These are phyloP conservation scores for Chionodraco myersi DNA, from an alignment of 2,113 vertebrate genomes.

Conservation along the genomic window DNA sequence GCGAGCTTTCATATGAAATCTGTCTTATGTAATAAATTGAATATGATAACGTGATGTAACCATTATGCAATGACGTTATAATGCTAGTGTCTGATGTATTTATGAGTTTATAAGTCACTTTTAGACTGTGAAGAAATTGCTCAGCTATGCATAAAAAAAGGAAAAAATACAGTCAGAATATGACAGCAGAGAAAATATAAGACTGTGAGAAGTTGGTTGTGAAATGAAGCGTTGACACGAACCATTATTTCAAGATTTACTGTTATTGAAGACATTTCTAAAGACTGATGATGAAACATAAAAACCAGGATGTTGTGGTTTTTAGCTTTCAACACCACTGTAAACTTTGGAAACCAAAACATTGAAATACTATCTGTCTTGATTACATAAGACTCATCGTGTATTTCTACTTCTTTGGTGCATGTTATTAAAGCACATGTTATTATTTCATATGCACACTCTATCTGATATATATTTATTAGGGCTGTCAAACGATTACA, in stretches of 20 bases:
- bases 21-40: not conserved
- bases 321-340: not conserved
- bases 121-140: not conserved
- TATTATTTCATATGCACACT: not conserved
- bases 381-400: not conserved
- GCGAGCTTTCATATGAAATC: too few relatives aligned
- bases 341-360: not conserved
- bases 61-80: not conserved
- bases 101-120: not conserved
- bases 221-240: not conserved
- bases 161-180: not conserved
- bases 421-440: not conserved
- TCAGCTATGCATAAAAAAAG: not conserved
- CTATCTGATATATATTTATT: not conserved
- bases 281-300: not conserved
- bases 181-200: not conserved
- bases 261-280: not conserved
- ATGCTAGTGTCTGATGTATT: not conserved
- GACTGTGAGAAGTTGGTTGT: not conserved
- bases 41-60: not conserved
- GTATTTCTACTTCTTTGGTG: not conserved
- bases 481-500: too few relatives aligned
- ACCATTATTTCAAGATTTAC: not conserved
- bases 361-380: too few relatives aligned
- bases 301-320: slow-evolving; percentile 10